phyloP scores from a whole-genome alignment of 2,797 vertebrate species.

The Protosalanx chinensis region DNA sequence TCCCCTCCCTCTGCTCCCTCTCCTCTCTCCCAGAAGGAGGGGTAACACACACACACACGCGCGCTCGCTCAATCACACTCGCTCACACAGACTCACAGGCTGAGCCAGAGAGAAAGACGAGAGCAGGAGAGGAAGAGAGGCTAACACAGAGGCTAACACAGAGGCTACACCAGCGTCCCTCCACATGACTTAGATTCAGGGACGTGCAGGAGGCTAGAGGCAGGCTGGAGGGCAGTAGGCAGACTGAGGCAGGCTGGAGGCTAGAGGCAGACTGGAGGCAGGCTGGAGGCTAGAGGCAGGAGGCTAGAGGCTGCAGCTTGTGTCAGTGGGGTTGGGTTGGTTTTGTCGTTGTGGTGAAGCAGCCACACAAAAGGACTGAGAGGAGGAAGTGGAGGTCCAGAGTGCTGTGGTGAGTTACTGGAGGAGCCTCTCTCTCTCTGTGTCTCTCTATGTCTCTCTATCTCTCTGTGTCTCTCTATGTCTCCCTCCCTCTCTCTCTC shows the following conservation, averaged over 20 bases:
- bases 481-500: slow-evolving; percentile 12
- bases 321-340: slow-evolving; percentile 37
- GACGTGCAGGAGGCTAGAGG: slow-evolving; percentile 25
- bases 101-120: background rate
- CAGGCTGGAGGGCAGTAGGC: no score
- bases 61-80: background rate
- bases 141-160: no score
- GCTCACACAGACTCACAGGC: slow-evolving; percentile 1
- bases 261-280: background rate
- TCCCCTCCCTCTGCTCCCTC: background rate
- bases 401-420: slow-evolving; percentile 47
- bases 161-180: no score
- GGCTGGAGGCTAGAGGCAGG: slow-evolving; percentile 20
- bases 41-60: slow-evolving; percentile 22
- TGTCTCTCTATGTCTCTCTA: background rate
- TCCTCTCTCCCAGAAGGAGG: slow-evolving; percentile 18
- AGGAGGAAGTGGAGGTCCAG: slow-evolving; percentile 20
- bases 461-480: background rate
- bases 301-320: no score
- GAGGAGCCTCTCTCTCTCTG: background rate
- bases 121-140: slow-evolving; percentile 37
- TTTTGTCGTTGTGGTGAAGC: slow-evolving; percentile 14
- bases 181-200: slow-evolving; percentile 46
- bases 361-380: slow-evolving; percentile 47
- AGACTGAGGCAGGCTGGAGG: no score